Percentiles rank a stretch among this genome's conserved stretches.
phyloP scores from a whole-genome alignment of 2,888 invertebrate species.

The Cepaea hortensis region DNA sequence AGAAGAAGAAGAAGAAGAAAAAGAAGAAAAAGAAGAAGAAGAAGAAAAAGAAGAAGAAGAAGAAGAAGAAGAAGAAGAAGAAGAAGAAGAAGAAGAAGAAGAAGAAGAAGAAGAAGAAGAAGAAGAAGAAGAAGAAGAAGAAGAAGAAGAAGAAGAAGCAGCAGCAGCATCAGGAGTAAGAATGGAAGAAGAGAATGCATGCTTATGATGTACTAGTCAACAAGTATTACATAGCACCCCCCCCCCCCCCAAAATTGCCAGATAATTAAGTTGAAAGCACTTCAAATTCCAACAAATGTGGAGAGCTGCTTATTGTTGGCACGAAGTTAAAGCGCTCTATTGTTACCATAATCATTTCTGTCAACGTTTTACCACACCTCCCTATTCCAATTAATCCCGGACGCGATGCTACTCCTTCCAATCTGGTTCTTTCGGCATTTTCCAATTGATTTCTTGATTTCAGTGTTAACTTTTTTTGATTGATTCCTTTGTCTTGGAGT shows the following conservation, averaged over 20 bases:
- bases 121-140: neutral
- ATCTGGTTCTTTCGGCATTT: neutral
- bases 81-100: neutral
- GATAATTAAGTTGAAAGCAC: no score
- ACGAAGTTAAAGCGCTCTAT: no score
- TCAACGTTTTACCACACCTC: no score
- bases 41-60: neutral
- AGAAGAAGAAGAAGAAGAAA: neutral
- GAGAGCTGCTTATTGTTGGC: no score
- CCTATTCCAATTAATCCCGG: no score
- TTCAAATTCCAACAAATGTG: no score
- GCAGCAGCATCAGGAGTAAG: neutral
- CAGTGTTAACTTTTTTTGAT: neutral
- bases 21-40: neutral
- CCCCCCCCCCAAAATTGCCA: no score
- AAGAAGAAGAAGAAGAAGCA: neutral
- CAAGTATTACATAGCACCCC: no score
- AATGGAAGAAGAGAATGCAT: neutral
- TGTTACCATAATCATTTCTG: no score
- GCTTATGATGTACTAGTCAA: neutral
- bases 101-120: neutral
- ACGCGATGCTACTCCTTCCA: no score
- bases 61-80: neutral
- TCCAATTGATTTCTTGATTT: slow-evolving; percentile 11
- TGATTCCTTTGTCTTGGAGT: neutral